Percentiles rank a stretch among this genome's conserved stretches.
These are phyloP conservation scores for Moxostoma hubbsi DNA, from an alignment of 2,797 vertebrate genomes.

Conservation along the genomic window DNA sequence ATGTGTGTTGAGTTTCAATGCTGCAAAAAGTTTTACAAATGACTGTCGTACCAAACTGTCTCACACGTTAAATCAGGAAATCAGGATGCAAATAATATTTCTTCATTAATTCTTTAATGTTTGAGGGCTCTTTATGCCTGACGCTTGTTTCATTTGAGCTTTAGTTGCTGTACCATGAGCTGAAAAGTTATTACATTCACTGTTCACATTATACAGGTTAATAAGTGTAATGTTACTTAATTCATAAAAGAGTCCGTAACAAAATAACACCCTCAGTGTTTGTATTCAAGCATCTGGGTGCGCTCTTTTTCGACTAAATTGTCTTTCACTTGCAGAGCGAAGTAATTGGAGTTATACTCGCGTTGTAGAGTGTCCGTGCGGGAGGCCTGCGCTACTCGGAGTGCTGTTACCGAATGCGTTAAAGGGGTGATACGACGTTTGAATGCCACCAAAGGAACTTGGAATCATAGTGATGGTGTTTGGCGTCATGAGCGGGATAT, in stretches of 20 bases:
- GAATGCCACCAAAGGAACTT: conserved; percentile 89
- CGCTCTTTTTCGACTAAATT: conserved; percentile 42
- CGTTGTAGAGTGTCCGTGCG: conserved; percentile 96
- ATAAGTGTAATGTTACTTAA: conserved; percentile 74
- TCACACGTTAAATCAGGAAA: conserved; percentile 65
- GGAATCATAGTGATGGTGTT: conserved; percentile 97
- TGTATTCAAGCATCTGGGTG: conserved; percentile 57
- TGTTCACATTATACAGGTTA: conserved; percentile 92
- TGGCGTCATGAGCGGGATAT: conserved; percentile 92
- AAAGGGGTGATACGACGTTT: conserved; percentile 92
- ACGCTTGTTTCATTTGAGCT: conserved; percentile 28
- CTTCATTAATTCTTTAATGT: conserved; percentile 39
- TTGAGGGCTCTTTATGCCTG: conserved; percentile 55
- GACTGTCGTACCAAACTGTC: conserved; percentile 72
- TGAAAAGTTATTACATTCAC: conserved; percentile 71
- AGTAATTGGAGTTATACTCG: conserved; percentile 86
- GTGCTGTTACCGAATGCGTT: conserved; percentile 85
- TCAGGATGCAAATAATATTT: conserved; percentile 61
- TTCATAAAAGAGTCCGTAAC: conserved; percentile 69
- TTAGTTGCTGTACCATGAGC: conserved; percentile 53
- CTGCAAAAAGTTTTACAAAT: conserved; percentile 48
- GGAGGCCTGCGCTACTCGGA: conserved; percentile 92
- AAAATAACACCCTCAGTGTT: conserved; percentile 69
- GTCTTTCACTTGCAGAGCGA: conserved; percentile 36
- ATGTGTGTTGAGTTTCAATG: conserved; percentile 29